A percentile compares a stretch with the other conserved stretches of the same genome.
These are phyloP conservation scores for Eurystomus gularis DNA, from an alignment of 2,113 vertebrate species.

Conservation along the genomic window DNA sequence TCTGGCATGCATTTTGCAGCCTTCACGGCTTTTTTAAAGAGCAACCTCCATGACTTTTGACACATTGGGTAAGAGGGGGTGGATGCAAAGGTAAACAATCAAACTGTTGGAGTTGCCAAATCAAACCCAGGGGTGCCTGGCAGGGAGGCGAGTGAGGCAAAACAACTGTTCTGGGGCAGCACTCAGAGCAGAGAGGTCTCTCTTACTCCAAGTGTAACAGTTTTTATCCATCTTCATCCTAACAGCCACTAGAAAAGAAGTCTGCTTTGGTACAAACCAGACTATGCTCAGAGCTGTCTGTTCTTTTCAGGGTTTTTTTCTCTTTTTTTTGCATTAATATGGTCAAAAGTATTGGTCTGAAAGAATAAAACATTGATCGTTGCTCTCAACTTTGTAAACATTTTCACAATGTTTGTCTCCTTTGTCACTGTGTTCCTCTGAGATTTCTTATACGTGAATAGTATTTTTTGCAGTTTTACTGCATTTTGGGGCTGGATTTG, in stretches of 20 bases:
- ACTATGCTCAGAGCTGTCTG: background rate
- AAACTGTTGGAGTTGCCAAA: background rate
- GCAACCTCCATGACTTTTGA: conserved; percentile 13
- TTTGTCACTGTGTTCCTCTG: background rate
- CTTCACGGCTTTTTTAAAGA: background rate
- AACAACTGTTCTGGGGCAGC: background rate
- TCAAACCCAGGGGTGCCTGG: background rate
- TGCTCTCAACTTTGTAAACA: background rate
- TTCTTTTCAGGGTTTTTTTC: background rate
- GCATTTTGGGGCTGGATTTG: background rate
- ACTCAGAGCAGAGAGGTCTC: background rate
- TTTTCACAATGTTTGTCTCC: background rate
- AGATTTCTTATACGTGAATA: background rate
- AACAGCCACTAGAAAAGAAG: background rate
- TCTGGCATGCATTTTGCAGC: background rate
- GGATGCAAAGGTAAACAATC: conserved; percentile 43
- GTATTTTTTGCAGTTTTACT: background rate
- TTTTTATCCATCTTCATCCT: background rate
- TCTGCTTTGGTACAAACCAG: background rate
- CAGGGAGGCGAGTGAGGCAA: background rate
- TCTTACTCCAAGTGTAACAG: background rate
- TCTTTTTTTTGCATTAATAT: background rate
- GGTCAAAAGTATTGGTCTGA: background rate
- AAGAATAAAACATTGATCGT: background rate
- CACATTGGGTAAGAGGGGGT: conserved; percentile 56